Evolutionary conservation across 1,140 invertebrate species (phyloP), one percentile per base, ranked within the genome.

Genomic region (Drosophila biarmipes): DNA sequence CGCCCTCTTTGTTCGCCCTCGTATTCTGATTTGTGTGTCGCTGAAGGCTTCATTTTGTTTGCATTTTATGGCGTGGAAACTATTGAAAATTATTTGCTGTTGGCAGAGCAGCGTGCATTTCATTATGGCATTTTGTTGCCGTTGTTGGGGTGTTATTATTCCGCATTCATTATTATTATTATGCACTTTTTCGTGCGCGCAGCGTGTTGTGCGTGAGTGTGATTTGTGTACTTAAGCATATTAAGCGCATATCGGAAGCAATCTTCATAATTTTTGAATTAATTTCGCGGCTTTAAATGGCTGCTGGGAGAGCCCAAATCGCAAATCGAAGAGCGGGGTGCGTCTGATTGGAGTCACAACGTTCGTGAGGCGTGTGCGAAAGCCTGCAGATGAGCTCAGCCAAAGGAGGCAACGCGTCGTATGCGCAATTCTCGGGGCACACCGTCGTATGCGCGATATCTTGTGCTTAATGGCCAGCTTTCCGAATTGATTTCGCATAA

Each of bases 11-110:
- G 19, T 38, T n/a, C 21, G 17, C 24, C 10, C 4, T 45, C 54
- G 38, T 73, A 73, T 53, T 68, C 67, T 78, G 80, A 82, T 82
- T 79, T 84, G 80, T 82, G 68, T 69, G 45, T 17, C 45, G 45
- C 63, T 85, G 73, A 85, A 86, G 63, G 81, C 73, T 86, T 74
- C 68, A 86, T 86, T 86, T 85, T 85, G 63, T 86, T 87, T 85
- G 81, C 62, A 78, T 86, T 85, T 85, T 80, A 78, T 69, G 73
- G 73, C 82, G 78, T 74, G 82, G 59, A 81, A 87, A 86, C 78
- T 87, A 87, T 78, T 74, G 56, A 78, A 81, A 66, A 78, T 58
- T 58, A 80, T 77, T 77, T 85, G 57, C 73, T 53, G 61, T 56
- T 52, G 46, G 35, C 54, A 63, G 57, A 29, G 64, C 43, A 15